Conservation (phyloP, 2,797 vertebrate genomes). For the Urosaurus nigricauda region DNA sequence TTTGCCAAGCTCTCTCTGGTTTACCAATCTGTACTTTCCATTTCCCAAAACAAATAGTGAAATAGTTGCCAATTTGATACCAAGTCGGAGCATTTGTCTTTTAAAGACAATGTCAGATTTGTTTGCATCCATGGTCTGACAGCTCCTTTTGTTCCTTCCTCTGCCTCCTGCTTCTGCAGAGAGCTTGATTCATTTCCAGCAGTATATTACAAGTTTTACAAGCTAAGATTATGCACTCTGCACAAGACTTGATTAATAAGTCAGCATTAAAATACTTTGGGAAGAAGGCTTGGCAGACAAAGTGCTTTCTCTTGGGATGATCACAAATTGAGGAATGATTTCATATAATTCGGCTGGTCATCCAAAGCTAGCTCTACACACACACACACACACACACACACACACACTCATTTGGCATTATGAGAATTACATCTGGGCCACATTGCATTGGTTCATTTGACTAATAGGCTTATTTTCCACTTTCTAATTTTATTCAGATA, state of each 20-base stretch:
- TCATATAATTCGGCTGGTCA: constrained; percentile 20
- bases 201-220: constrained; percentile 62
- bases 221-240: constrained; percentile 54
- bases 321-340: constrained; percentile 29
- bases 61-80: constrained; percentile 58
- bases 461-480: constrained; percentile 8
- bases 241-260: constrained; percentile 44
- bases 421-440: not conserved
- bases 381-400: not conserved
- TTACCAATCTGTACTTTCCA: constrained; percentile 57
- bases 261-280: constrained; percentile 29
- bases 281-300: constrained; percentile 27
- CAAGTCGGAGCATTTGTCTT: constrained; percentile 59
- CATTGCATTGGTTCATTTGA: not conserved
- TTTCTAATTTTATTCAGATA: constrained; percentile 12
- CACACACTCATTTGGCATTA: not conserved
- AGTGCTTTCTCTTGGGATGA: constrained; percentile 32
- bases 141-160: constrained; percentile 34
- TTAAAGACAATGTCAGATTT: constrained; percentile 67
- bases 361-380: not conserved
- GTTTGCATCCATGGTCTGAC: constrained; percentile 55
- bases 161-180: not conserved
- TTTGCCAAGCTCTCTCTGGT: constrained; percentile 50
- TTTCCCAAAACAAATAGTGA: constrained; percentile 58
- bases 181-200: constrained; percentile 67